These are phyloP conservation scores for Psittacula derbiana DNA, from an alignment of 2,797 vertebrate genomes.

Conservation along the genomic window DNA sequence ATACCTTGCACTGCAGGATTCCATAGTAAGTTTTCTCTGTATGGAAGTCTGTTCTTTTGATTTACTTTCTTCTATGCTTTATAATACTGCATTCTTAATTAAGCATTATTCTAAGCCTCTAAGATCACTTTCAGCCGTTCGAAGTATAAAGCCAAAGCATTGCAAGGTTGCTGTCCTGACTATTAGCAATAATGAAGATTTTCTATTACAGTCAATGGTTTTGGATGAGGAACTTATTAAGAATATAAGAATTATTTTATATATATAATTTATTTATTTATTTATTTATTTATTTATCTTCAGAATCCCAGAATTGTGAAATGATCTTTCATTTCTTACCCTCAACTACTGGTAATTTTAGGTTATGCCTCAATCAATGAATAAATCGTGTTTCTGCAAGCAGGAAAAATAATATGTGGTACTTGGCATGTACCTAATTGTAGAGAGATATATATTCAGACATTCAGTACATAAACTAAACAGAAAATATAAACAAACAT, in stretches of 20 bases:
- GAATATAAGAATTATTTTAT: accelerated
- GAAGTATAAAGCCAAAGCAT: neutral
- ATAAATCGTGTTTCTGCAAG: neutral
- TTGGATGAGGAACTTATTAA: neutral
- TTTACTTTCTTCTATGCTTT: neutral
- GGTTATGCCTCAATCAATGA: neutral
- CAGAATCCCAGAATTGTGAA: neutral
- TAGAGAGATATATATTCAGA: constrained; percentile 8
- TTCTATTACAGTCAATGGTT: neutral
- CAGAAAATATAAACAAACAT: constrained; percentile 28
- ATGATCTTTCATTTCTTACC: neutral
- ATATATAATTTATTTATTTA: too few species aligned
- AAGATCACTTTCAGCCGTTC: neutral
- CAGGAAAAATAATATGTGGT: neutral
- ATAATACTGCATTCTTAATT: neutral
- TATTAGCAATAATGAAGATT: neutral
- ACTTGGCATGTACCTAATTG: neutral
- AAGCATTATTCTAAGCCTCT: neutral
- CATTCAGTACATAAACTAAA: neutral
- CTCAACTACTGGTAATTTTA: neutral
- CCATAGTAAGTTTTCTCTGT: neutral
- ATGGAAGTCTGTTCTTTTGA: neutral
- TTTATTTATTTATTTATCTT: neutral
- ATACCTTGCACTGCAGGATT: neutral
- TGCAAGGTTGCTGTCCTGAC: neutral